Conservation (phyloP, 2,113 vertebrate genomes). For the Dicerorhinus sumatrensis region DNA sequence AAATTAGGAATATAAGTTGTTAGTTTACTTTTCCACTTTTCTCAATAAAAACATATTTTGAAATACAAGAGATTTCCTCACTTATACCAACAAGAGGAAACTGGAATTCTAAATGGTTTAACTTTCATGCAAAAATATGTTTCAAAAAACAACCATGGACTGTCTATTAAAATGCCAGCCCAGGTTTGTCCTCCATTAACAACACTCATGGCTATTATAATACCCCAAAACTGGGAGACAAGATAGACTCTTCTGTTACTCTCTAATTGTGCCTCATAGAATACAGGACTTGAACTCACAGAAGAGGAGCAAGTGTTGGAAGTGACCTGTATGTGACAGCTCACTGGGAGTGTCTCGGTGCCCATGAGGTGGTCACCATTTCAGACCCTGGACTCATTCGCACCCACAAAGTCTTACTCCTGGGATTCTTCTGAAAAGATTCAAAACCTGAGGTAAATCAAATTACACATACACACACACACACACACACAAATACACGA, state of each 20-base stretch:
- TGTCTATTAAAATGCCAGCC: not conserved
- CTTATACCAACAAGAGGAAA: conserved; percentile 3
- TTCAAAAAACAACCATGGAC: not conserved
- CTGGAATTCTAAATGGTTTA: not conserved
- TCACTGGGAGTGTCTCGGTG: not conserved
- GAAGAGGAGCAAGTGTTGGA: not conserved
- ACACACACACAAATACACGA: not conserved
- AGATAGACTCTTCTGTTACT: not conserved
- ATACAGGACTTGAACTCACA: not conserved
- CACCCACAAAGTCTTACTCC: not conserved
- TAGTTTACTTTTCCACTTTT: not conserved
- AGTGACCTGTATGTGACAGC: not conserved
- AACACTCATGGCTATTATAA: not conserved
- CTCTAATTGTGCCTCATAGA: not conserved
- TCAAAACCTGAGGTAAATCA: conserved; percentile 68
- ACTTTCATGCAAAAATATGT: not conserved
- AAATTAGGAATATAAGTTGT: not conserved
- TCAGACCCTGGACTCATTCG: not conserved
- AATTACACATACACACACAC: not conserved
- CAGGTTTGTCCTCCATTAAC: not conserved
- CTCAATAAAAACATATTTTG: not conserved
- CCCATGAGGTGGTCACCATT: not conserved
- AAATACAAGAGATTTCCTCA: conserved; percentile 53
- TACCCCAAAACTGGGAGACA: not conserved
- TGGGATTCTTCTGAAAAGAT: conserved; percentile 63